Evolutionary conservation across 2,797 vertebrate species (phyloP), one percentile per base, ranked within the genome.

Genomic region (Lindbergichthys nudifrons): DNA sequence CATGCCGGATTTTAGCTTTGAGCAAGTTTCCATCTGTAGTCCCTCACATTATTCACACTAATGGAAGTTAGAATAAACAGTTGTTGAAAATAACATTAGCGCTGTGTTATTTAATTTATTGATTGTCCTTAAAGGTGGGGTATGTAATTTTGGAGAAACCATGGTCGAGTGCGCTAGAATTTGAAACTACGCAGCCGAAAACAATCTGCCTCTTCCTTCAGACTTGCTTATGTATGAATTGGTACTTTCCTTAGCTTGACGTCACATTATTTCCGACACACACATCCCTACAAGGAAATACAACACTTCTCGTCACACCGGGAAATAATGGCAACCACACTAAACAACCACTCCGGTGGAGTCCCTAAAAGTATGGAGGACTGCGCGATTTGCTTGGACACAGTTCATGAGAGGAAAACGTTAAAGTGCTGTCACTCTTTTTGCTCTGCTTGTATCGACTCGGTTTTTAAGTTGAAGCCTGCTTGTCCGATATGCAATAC

Each of bases 401-500:
- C 68, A 70, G 93, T 95, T 41, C 87, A 87, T 7, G 87, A 92
- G 0, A 92, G 89, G 91, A 95, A 93, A 80, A 95, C 94, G 1
- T 63, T 96, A 52, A 93, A 91, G 65, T 97, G 96, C 83, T 79
- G 65, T 8, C 96, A 96, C 85, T 94, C 95, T 0, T 97, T 96
- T 73, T 96, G 96, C 39, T 89, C 94, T 47, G 92, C 80, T 42
- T 96, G 95, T 70, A 95, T 96, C 79, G 94, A 95, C 1, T 80
- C 90, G 18, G 92, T 95, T 9, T 94, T 96, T 76, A 92, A 90
- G 66, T 89, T 89, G 8, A 95, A 95, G 62, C 94, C 94, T 1
- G 95, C 94, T 1, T 96, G 96, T 65, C 95, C 96, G 46, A 92
- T 96, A 75, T 96, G 96, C 32, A 95, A 95, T 78, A 94, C 93